Base-by-base conservation (phyloP, 1,140 invertebrate genomes). In the Pseudomyrmex flavicornis region DNA sequence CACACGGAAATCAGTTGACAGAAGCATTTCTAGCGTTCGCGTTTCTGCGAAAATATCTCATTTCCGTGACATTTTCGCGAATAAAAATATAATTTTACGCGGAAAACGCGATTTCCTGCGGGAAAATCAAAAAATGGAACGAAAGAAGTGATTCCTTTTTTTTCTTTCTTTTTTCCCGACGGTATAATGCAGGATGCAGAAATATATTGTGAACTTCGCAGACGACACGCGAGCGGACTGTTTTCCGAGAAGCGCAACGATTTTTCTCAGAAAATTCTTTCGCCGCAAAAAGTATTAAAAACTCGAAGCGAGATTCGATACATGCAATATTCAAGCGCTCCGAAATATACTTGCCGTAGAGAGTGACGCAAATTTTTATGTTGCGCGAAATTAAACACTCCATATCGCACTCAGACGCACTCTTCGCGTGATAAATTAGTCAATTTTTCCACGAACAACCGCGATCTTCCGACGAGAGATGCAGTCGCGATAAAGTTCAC, bases 191-290 rank as follows among this genome's bases (percentile, higher is more conserved):
- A 58, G 26, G 46, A 80, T 44, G n/a, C 66, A 35, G 66, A 26
- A 59, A 70, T 80, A 61, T 50, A 26, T 59, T 61, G 44, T 58
- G 46, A 80, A 80, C 15, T 50, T 72, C 54, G 35, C 72, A 59
- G 44, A 35, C 12, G 35, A n/a, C 76, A 80, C 44, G 74, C 74
- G 48, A 76, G 54, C 22, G 65, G 17, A 13, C 0, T 59, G 54
- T 46, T 59, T 79, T n/a, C 2, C 76, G 10, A 15, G 20, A 70
- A 79, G 52, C 48, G 13, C 52, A 58, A 79, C 44, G 46, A 61
- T 70, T 80, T 80, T 80, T 72, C 76, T 46, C 26, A 50, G 44
- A 80, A 80, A 35, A 35, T 35, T 61, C 22, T 26, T 7, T 35
- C 5, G 35, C 35, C 35, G 35, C 35, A 35, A 35, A 35, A 0